Percentiles rank a stretch among this genome's conserved stretches.
Conservation (phyloP, 2,888 invertebrate genomes). For the Allolobophora icterica region DNA sequence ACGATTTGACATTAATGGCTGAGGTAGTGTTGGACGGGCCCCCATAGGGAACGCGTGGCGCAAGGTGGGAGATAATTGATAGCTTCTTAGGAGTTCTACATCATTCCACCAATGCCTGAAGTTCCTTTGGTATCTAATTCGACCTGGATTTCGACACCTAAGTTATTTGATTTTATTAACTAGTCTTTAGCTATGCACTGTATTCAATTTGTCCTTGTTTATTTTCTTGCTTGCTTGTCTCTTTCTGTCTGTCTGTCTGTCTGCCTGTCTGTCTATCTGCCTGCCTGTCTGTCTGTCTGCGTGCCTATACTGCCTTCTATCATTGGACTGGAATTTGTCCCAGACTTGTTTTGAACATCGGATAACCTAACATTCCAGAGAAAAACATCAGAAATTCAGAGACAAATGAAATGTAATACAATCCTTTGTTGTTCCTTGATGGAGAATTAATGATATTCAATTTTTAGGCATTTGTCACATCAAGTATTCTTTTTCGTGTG, state of each 20-base stretch:
- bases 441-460: background rate
- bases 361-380: background rate
- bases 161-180: background rate
- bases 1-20: slow-evolving; percentile 3
- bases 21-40: background rate
- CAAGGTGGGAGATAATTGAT: background rate
- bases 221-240: background rate
- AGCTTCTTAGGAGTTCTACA: background rate
- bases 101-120: background rate
- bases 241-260: background rate
- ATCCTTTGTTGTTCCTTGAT: background rate
- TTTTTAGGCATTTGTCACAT: background rate
- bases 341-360: background rate
- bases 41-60: background rate
- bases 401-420: background rate
- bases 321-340: background rate
- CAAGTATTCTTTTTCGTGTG: background rate
- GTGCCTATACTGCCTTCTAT: background rate
- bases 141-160: background rate
- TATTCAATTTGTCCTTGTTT: background rate
- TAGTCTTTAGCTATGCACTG: background rate
- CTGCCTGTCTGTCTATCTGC: no score
- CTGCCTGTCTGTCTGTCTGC: background rate
- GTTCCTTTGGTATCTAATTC: background rate
- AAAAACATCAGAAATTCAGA: background rate